These are phyloP conservation scores for Garrulus glandarius DNA, from an alignment of 2,797 vertebrate species.

Conservation along the genomic window DNA sequence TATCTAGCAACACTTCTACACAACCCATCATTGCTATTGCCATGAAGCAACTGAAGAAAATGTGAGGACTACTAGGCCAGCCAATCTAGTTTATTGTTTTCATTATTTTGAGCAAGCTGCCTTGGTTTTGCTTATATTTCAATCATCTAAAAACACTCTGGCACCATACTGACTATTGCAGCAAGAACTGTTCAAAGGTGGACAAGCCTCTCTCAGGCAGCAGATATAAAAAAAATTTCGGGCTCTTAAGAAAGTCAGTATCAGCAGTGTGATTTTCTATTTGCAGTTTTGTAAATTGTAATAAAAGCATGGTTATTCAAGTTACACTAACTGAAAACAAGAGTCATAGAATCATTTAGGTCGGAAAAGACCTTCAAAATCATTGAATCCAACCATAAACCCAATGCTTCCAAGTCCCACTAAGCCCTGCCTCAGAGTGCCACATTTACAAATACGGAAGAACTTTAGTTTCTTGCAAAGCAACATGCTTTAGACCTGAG, in stretches of 20 bases:
- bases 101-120: neutral
- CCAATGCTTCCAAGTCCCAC: neutral
- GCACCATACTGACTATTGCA: neutral
- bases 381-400: neutral
- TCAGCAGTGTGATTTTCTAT: neutral
- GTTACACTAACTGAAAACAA: neutral
- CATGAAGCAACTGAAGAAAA: neutral
- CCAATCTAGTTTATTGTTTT: neutral
- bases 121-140: neutral
- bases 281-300: neutral
- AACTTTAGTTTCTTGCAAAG: neutral
- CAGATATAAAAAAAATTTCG: neutral
- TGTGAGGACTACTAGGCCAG: neutral
- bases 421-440: neutral
- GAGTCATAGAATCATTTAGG: neutral
- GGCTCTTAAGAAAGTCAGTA: neutral
- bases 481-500: neutral
- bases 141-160: neutral
- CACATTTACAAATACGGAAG: neutral
- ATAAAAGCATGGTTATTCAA: neutral
- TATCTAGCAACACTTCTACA: neutral
- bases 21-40: neutral
- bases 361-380: neutral
- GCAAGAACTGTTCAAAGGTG: neutral
- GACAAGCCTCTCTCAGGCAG: neutral